A percentile compares a stretch with the other conserved stretches of the same genome.
These are phyloP conservation scores for Microctonus brassicae DNA, from an alignment of 2,888 invertebrate species.

Conservation along the genomic window DNA sequence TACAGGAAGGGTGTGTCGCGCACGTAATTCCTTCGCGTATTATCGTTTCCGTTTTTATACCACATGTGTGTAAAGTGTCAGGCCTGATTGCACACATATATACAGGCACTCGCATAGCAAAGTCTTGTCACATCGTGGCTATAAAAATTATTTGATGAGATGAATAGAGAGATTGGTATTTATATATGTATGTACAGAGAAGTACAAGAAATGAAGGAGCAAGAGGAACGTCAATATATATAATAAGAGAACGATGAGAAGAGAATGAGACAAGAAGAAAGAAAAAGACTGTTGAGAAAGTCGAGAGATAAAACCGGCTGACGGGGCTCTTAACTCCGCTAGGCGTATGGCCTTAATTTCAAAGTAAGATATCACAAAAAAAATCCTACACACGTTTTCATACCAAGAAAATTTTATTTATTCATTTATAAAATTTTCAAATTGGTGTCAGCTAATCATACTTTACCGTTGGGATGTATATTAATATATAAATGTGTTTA, in stretches of 20 bases:
- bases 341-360: slow-evolving; percentile 29
- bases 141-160: neutral
- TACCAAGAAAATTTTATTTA: slow-evolving; percentile 1
- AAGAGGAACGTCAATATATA: neutral
- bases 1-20: slow-evolving; percentile 20
- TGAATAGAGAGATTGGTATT: neutral
- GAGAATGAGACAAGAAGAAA: neutral
- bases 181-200: neutral
- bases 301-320: slow-evolving; percentile 21
- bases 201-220: neutral
- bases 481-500: too few species aligned
- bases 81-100: neutral
- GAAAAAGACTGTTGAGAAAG: slow-evolving; percentile 28
- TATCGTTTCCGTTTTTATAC: slow-evolving; percentile 24
- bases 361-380: slow-evolving; percentile 7
- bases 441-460: slow-evolving; percentile 4
- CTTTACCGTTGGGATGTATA: too few species aligned
- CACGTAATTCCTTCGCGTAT: slow-evolving; percentile 17
- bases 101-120: neutral
- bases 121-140: neutral
- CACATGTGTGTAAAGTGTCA: neutral
- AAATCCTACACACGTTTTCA: slow-evolving; percentile 19
- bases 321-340: slow-evolving; percentile 12
- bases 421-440: slow-evolving; percentile 21
- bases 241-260: neutral